phyloP scores from a whole-genome alignment of 1,140 invertebrate genomes.

The Bombus sibiricus region DNA sequence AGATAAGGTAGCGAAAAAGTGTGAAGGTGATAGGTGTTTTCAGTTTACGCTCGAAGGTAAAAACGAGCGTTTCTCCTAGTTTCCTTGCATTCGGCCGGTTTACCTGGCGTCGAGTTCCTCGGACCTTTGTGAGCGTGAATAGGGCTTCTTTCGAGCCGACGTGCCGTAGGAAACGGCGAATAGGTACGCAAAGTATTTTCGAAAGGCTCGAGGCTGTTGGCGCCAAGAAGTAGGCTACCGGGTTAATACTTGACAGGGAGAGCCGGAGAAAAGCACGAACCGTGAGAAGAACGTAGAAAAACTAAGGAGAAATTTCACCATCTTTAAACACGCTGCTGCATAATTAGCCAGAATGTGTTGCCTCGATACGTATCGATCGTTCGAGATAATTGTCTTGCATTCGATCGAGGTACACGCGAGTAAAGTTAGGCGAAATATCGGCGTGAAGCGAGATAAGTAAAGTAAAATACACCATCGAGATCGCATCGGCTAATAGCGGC shows the following conservation, averaged over 20 bases:
- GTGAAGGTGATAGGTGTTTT: background rate
- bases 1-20: no score
- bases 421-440: background rate
- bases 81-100: background rate
- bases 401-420: background rate
- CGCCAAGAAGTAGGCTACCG: slow-evolving; percentile 75
- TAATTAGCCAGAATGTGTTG: background rate
- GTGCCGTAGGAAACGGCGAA: slow-evolving; percentile 41
- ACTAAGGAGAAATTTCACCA: slow-evolving; percentile 42
- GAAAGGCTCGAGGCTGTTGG: slow-evolving; percentile 74
- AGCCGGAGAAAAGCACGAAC: slow-evolving; percentile 29
- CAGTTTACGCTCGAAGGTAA: background rate
- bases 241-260: slow-evolving; percentile 67
- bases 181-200: slow-evolving; percentile 74
- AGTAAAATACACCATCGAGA: background rate
- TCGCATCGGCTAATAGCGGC: background rate
- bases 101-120: background rate
- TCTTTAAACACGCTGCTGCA: background rate
- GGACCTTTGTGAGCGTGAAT: slow-evolving; percentile 40
- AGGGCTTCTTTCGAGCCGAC: slow-evolving; percentile 37
- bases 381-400: background rate
- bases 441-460: background rate
- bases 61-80: background rate
- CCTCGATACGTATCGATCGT: background rate
- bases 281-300: slow-evolving; percentile 37